Base-by-base conservation (phyloP, 2,888 invertebrate genomes). In the Pristionchus entomophagus region DNA sequence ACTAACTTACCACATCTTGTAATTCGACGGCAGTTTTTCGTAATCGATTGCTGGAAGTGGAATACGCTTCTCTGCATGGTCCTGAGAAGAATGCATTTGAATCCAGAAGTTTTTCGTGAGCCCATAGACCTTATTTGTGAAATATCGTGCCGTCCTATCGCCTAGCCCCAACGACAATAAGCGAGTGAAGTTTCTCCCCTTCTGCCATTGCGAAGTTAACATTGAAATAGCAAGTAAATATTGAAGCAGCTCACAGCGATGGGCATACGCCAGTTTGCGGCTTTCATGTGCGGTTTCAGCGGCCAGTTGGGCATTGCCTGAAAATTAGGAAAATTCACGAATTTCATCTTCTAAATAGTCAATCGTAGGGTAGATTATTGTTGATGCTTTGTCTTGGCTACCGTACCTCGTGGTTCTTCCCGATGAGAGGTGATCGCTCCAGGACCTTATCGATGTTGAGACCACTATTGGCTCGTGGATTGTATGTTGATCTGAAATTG, bases 1-100 rank as follows among this genome's bases (percentile, higher is more conserved):
- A n/a, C n/a, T n/a, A n/a, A n/a, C 80, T 80, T 29, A 80, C 80
- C 80, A 80, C 53, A 80, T n/a, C 80, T 80, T 80, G 32, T 80
- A 35, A 4, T 80, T 51, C 1, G 26, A 19, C 2, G 80, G 80
- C 80, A 80, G 22, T 29, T 35, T 53, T 1, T 80, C 53, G 32
- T 80, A 53, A n/a, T 80, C 38, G 12, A 51, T 32, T 5, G 26
- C 26, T 3, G 83, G 83, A 12, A 83, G 5, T 2, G 83, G 83
- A 2, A 83, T 14, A 3, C 62, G 35, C 26, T 62, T 59, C 59
- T 62, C 59, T 14, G 41, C 62, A 53, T 83, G 45, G 26, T 62
- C 83, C 83, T 83, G 41, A 32, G n/a, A n/a, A n/a, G n/a, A n/a
- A n/a, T n/a, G n/a, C n/a, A n/a, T n/a, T n/a, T n/a, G n/a, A n/a